Evolutionary conservation across 2,797 vertebrate genomes (phyloP).

Genomic region (Antrozous pallidus): DNA sequence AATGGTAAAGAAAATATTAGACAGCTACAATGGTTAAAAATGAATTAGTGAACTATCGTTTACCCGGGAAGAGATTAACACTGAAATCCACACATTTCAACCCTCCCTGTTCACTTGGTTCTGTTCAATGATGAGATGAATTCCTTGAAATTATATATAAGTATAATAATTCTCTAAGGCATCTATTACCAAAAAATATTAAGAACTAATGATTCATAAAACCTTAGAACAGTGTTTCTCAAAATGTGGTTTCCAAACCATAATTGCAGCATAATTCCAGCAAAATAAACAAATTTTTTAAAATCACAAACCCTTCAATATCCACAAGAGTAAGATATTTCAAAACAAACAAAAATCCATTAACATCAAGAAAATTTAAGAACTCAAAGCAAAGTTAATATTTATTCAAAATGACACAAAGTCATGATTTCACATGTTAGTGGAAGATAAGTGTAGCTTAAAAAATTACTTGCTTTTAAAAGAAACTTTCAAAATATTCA

Average conservation of each 20-base stretch:
- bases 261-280: not conserved
- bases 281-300: not conserved
- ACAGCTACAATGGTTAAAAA: not conserved
- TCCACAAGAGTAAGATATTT: conserved; percentile 28
- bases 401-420: not conserved
- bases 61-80: not conserved
- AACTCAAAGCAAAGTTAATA: not conserved
- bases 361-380: conserved; percentile 23
- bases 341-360: not conserved
- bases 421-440: conserved; percentile 14
- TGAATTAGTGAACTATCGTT: not conserved
- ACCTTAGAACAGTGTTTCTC: conserved; percentile 30
- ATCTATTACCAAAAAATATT: conserved; percentile 8
- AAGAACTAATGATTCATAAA: conserved; percentile 48
- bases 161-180: conserved; percentile 28
- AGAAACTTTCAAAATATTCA: conserved; percentile 6
- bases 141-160: not conserved
- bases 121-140: not conserved
- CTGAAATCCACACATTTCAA: not conserved
- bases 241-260: conserved; percentile 38
- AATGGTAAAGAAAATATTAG: not conserved
- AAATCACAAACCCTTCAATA: not conserved
- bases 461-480: not conserved
- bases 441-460: not conserved
- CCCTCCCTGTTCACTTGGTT: not conserved